These are phyloP conservation scores for Caracal caracal DNA, from an alignment of 2,113 vertebrate species.

Conservation along the genomic window DNA sequence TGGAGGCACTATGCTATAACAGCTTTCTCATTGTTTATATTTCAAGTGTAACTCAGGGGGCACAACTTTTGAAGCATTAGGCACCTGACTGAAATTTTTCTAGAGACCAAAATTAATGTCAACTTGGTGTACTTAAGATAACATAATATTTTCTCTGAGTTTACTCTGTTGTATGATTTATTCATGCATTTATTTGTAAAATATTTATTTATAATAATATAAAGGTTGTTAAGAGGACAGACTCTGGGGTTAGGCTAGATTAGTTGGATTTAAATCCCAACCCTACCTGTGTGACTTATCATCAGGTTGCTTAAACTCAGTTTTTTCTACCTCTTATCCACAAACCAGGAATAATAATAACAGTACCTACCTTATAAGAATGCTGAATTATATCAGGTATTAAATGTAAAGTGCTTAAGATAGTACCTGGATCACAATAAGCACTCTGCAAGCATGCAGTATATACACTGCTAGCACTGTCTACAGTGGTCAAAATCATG, in stretches of 20 bases:
- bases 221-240: neutral
- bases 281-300: neutral
- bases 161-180: neutral
- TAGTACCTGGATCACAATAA: neutral
- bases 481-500: neutral
- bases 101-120: neutral
- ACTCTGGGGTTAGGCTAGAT: neutral
- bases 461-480: neutral
- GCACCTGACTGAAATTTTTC: neutral
- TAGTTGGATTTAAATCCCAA: neutral
- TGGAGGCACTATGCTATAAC: neutral
- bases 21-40: neutral
- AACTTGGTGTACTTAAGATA: slow-evolving; percentile 2
- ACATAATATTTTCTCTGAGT: neutral
- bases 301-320: neutral
- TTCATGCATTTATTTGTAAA: neutral
- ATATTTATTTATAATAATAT: neutral
- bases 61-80: neutral
- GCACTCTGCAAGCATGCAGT: neutral
- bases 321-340: neutral
- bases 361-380: neutral
- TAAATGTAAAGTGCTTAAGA: neutral
- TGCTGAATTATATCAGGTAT: neutral
- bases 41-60: neutral
- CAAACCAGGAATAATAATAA: neutral